Evolutionary conservation across 2,797 vertebrate species (phyloP).

Genomic region (Catamblyrhynchus diadema): DNA sequence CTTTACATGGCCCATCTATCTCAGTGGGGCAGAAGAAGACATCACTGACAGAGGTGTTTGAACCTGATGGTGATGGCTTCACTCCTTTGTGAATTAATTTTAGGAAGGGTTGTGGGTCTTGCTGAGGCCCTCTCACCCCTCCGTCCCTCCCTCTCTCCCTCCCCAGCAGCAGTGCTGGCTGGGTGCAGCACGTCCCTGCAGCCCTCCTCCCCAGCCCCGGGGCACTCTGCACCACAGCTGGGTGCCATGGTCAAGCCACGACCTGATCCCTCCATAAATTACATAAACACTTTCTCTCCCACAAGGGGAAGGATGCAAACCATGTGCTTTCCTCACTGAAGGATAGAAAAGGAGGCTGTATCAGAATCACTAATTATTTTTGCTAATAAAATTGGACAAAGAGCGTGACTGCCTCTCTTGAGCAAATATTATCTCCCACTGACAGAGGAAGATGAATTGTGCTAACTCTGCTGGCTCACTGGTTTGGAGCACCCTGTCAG

Average conservation of each 20-base stretch:
- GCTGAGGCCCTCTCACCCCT: background rate
- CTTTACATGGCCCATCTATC: rapidly evolving
- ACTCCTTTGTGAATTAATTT: background rate
- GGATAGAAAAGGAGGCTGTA: background rate
- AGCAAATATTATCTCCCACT: background rate
- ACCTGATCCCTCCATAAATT: background rate
- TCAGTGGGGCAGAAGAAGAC: background rate
- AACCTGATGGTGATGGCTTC: background rate
- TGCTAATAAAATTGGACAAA: background rate
- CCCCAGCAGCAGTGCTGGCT: background rate
- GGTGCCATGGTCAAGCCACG: too few relatives aligned
- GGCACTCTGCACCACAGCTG: background rate
- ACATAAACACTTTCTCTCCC: background rate
- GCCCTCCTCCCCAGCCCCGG: rapidly evolving
- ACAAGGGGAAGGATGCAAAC: background rate
- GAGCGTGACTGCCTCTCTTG: background rate
- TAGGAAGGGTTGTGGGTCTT: background rate
- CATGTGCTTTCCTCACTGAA: background rate
- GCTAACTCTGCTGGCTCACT: background rate
- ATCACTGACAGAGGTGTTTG: background rate
- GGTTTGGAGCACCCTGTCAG: background rate
- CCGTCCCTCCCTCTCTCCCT: background rate
- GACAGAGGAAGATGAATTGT: background rate
- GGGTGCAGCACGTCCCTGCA: background rate
- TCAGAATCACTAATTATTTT: background rate